Base-by-base conservation (phyloP, 2,888 invertebrate genomes). In the Pachymerium ferrugineum region DNA sequence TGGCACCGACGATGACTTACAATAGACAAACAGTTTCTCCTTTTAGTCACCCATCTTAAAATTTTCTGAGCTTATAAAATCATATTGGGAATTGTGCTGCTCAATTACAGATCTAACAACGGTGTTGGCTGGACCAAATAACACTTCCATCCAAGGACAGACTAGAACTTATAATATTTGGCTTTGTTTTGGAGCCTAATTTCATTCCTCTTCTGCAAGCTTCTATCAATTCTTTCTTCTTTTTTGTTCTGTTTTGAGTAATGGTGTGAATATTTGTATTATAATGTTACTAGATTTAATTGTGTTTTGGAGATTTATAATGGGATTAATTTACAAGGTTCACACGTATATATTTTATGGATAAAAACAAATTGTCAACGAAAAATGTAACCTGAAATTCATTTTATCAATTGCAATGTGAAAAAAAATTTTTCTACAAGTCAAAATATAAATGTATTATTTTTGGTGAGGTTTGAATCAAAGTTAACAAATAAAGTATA, bases 131-230 rank as follows among this genome's bases (percentile, higher is more conserved):
- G 54, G 54, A 54, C 54, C 54, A 54, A 54, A 14, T 54, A 22
- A 54, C 19, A 54, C 54, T 54, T 54, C 54, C 54, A 54, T 54
- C 54, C 54, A 54, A 19, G 54, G 54, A 54, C 54, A 54, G 25
- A 22, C 12, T 38, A 38, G 12, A 6, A 8, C 16, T n/a, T 6
- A 38, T 25, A 10, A 8, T 47, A 47, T 47, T 47, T 22, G 19
- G 47, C n/a, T 47, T 8, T 47, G 16, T 10, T 12, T 68, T n/a
- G 19, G 68, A 68, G 69, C n/a, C 69, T 31, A 33, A 33, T 29
- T 31, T 69, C 16, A 19, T 67, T 30, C 8, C 29, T 30, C 29
- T 69, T n/a, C 69, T 69, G 69, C 30, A 69, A 69, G 3, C 14
- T 14, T 35, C 35, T 14, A 10, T 35, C 8, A 10, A 10, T 35